phyloP scores from a whole-genome alignment of 1,140 invertebrate species.

The Triops longicaudatus region DNA sequence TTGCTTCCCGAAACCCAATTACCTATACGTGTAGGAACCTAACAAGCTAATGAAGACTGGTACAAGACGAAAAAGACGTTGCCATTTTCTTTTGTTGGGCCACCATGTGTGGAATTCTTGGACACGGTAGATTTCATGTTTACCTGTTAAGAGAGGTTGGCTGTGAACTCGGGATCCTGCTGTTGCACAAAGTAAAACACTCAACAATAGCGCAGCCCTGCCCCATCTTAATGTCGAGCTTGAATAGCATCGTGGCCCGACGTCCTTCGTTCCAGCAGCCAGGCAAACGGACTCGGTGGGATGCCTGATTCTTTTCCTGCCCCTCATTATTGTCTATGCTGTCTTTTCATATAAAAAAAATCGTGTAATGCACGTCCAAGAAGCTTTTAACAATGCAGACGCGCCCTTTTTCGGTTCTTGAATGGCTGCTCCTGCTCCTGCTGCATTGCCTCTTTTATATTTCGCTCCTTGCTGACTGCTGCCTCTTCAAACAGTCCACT shows the following conservation, averaged over 20 bases:
- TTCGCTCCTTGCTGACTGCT: neutral
- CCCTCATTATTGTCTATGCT: conserved; percentile 4
- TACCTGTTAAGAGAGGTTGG: neutral
- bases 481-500: neutral
- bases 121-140: neutral
- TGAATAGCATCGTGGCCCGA: neutral
- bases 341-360: neutral
- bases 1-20: neutral
- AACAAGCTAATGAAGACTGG: neutral
- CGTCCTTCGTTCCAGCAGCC: neutral
- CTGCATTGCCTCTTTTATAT: neutral
- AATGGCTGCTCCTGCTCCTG: neutral
- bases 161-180: neutral
- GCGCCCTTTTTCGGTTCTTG: neutral
- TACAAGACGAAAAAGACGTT: neutral
- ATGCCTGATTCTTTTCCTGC: conserved; percentile 1
- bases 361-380: neutral
- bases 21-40: neutral
- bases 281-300: neutral
- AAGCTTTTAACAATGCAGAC: conserved; percentile 6
- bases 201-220: neutral
- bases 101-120: neutral
- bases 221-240: conserved; percentile 1
- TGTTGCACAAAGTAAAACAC: conserved; percentile 12
- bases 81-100: neutral